Conservation (phyloP, 2,888 invertebrate genomes). For the Thymelicus lineola region DNA sequence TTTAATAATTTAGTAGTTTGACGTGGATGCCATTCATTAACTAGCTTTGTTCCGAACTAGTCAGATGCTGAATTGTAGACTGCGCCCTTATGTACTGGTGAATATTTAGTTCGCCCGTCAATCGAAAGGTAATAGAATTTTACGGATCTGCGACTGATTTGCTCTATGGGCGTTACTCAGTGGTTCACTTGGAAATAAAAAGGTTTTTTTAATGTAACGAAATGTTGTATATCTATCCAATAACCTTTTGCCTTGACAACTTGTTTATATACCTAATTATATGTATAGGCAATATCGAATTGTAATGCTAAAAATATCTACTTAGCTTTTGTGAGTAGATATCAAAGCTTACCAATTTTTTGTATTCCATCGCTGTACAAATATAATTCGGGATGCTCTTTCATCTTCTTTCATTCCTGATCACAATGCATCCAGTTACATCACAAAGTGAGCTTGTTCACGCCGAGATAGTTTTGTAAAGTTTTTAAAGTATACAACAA, state of each 20-base stretch:
- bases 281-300: too few relatives aligned
- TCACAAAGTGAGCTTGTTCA: conserved; percentile 31
- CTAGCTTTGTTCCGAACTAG: conserved; percentile 15
- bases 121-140: conserved; percentile 19
- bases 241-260: too few relatives aligned
- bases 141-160: conserved; percentile 10
- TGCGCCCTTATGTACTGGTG: too few relatives aligned
- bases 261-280: too few relatives aligned
- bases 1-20: conserved; percentile 24
- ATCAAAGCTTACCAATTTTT: neutral
- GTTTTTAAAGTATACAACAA: conserved; percentile 32
- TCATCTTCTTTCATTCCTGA: conserved; percentile 20
- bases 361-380: neutral
- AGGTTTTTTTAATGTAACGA: neutral
- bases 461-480: conserved; percentile 32
- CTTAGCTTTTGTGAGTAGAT: too few relatives aligned
- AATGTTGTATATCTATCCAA: neutral
- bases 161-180: conserved; percentile 1
- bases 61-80: conserved; percentile 17
- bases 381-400: conserved; percentile 12
- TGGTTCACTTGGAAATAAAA: neutral
- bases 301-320: too few relatives aligned
- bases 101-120: conserved; percentile 4
- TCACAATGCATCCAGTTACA: conserved; percentile 35
- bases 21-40: conserved; percentile 22